Conservation (phyloP, 92 coral and sea anemone species). For the Bergia puertoricense region DNA sequence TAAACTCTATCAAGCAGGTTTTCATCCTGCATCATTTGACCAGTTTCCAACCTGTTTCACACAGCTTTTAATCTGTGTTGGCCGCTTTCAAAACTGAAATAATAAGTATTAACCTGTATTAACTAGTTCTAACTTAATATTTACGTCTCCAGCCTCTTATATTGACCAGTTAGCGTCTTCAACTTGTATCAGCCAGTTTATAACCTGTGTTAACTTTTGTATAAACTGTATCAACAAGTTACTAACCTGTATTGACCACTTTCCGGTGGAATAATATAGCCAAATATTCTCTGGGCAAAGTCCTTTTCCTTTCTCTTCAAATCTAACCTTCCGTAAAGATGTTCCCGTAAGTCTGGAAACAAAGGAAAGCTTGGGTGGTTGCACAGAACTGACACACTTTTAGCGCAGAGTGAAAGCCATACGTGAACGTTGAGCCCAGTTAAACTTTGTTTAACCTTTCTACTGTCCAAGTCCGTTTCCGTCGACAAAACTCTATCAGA, state of each 20-base stretch:
- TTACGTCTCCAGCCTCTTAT: no score
- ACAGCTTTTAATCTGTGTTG: no score
- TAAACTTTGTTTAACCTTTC: background rate
- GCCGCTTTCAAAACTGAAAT: background rate
- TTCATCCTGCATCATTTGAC: background rate
- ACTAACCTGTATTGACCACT: slow-evolving; percentile 44
- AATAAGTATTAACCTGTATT: background rate
- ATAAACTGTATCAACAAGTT: no score
- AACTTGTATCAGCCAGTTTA: no score
- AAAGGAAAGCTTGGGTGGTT: slow-evolving; percentile 14
- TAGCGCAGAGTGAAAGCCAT: slow-evolving; percentile 6
- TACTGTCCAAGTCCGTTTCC: background rate
- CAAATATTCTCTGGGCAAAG: slow-evolving; percentile 41
- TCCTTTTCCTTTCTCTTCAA: background rate
- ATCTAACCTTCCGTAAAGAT: background rate
- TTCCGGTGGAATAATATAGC: slow-evolving; percentile 28
- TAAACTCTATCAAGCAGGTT: background rate
- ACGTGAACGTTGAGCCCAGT: slow-evolving; percentile 6
- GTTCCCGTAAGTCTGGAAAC: background rate
- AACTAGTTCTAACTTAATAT: no score
- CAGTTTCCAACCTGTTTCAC: background rate
- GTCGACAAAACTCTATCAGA: background rate
- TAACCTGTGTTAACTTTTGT: no score
- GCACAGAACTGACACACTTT: slow-evolving; percentile 14
- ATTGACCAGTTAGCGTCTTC: no score